Percentiles rank a stretch among this genome's conserved stretches.
Evolutionary conservation across 2,113 vertebrate species (phyloP).

Genomic region (Fukomys damarensis): DNA sequence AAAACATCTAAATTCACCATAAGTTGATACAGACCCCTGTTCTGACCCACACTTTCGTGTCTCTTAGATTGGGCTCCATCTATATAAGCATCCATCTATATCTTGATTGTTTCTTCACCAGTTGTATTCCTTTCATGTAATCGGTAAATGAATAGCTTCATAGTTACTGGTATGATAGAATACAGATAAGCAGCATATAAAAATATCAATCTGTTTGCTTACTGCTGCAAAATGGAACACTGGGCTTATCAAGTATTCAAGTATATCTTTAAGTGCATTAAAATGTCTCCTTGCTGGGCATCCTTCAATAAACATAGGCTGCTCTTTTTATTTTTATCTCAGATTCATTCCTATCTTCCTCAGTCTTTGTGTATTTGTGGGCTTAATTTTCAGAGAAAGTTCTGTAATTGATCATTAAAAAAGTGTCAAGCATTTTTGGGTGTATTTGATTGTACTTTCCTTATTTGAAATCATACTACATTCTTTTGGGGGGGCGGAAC

Average conservation of each 20-base stretch:
- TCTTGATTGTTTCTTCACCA: neutral
- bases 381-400: neutral
- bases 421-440: neutral
- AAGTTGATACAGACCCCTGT: neutral
- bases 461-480: neutral
- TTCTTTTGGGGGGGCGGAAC: too few species aligned
- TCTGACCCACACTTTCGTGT: neutral
- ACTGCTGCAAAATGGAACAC: neutral
- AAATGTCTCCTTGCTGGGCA: neutral
- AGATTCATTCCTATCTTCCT: neutral
- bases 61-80: neutral
- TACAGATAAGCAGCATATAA: neutral
- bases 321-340: conserved; percentile 40
- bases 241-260: neutral
- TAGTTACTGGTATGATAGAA: neutral
- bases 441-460: neutral
- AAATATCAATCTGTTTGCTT: neutral
- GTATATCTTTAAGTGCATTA: neutral
- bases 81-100: neutral
- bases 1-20: neutral
- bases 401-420: conserved; percentile 48
- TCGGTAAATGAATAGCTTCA: neutral
- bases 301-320: neutral
- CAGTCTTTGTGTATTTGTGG: neutral
- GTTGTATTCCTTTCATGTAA: neutral